Conservation (phyloP, 2,888 invertebrate genomes). For the Orthosia cruda region DNA sequence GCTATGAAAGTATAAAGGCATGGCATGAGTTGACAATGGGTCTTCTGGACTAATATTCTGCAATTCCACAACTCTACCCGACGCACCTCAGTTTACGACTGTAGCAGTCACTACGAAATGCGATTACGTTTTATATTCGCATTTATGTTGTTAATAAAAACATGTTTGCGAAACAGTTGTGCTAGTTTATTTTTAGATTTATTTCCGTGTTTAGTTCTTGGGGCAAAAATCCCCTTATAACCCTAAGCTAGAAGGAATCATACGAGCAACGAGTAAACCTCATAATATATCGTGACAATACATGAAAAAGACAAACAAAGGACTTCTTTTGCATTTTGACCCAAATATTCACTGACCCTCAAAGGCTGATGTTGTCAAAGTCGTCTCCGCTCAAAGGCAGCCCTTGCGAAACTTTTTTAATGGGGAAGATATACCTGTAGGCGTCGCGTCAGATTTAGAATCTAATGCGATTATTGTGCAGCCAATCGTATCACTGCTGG, state of each 20-base stretch:
- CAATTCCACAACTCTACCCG: conserved; percentile 10
- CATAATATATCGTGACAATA: conserved; percentile 11
- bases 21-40: not conserved
- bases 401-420: conserved; percentile 40
- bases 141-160: conserved; percentile 52
- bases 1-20: too few species aligned
- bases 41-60: conserved; percentile 21
- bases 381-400: conserved; percentile 34
- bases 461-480: conserved; percentile 6
- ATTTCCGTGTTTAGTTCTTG: conserved; percentile 14
- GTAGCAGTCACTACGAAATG: conserved; percentile 54
- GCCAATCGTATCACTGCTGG: not conserved
- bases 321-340: conserved; percentile 28
- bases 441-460: conserved; percentile 4
- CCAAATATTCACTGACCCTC: conserved; percentile 53
- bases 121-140: conserved; percentile 50
- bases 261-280: not conserved
- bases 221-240: too few species aligned
- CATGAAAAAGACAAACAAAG: conserved; percentile 32
- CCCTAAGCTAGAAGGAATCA: too few species aligned
- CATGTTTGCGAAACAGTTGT: conserved; percentile 29
- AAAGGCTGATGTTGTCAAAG: conserved; percentile 46
- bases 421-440: conserved; percentile 28
- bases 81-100: conserved; percentile 63
- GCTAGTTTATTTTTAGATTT: conserved; percentile 24